Conservation (phyloP, 2,888 invertebrate genomes). For the Parnassius orleans region DNA sequence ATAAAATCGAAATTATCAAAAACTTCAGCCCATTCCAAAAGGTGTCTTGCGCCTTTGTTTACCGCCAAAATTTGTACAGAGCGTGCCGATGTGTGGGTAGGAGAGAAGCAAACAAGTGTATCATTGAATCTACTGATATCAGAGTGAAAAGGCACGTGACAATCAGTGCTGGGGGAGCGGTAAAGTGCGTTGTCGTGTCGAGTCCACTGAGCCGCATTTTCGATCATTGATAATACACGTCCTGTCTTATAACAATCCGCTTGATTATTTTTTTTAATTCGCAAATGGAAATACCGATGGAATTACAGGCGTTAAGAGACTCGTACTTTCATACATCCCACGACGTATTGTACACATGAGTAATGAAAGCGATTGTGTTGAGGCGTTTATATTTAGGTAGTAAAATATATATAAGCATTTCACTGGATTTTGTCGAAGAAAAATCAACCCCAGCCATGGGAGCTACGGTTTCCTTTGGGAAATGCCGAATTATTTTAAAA, state of each 20-base stretch:
- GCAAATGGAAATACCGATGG: slow-evolving; percentile 17
- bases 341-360: no score
- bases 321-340: neutral
- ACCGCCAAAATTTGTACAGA: slow-evolving; percentile 5
- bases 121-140: slow-evolving; percentile 21
- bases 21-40: neutral
- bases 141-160: slow-evolving; percentile 34
- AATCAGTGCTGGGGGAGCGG: slow-evolving; percentile 43
- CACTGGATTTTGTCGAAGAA: no score
- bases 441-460: no score
- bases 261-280: slow-evolving; percentile 28
- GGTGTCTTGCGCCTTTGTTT: slow-evolving; percentile 7
- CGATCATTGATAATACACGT: slow-evolving; percentile 25
- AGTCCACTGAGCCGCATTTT: slow-evolving; percentile 37
- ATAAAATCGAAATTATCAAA: slow-evolving; percentile 7
- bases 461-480: no score
- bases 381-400: no score
- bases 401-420: no score
- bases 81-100: slow-evolving; percentile 6
- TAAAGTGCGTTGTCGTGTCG: slow-evolving; percentile 60
- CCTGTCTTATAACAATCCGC: slow-evolving; percentile 26
- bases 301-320: slow-evolving; percentile 11
- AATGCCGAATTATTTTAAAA: no score
- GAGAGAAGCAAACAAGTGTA: slow-evolving; percentile 23
- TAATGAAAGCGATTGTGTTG: no score